Evolutionary conservation across 53 echinoderm and acorn worm species (phyloP).

Genomic region (Stichopus horrens): DNA sequence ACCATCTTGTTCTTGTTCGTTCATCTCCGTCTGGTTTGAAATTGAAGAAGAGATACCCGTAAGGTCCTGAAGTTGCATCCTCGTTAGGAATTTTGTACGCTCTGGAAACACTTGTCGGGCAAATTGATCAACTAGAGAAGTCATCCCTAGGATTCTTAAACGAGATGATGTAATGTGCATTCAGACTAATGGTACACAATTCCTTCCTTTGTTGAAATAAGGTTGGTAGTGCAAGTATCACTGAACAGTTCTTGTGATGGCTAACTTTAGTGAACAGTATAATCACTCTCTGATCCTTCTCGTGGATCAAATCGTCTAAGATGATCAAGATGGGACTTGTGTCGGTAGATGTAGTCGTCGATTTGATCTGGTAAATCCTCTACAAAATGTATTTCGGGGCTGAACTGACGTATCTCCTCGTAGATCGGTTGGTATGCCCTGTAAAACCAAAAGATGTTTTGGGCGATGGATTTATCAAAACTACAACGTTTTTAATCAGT

Average conservation of each 20-base stretch:
- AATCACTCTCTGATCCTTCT: conserved; percentile 20
- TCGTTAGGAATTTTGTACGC: conserved; percentile 25
- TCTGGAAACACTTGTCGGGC: conserved; percentile 71
- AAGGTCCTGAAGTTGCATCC: conserved; percentile 41
- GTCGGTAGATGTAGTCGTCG: conserved; percentile 15
- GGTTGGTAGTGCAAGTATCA: conserved; percentile 52
- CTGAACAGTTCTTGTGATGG: conserved; percentile 63
- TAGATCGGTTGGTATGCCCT: conserved; percentile 48
- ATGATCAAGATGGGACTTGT: conserved; percentile 37
- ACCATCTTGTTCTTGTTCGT: neutral
- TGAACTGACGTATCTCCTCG: conserved; percentile 15
- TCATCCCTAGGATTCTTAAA: conserved; percentile 56
- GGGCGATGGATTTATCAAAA: conserved; percentile 31
- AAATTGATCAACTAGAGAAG: conserved; percentile 37
- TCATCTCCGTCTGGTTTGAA: conserved; percentile 58
- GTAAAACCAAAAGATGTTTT: conserved; percentile 63
- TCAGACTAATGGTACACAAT: conserved; percentile 52
- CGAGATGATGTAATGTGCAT: conserved; percentile 46
- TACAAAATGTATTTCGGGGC: conserved; percentile 50
- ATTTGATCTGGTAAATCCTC: conserved; percentile 57
- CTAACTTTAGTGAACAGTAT: conserved; percentile 56
- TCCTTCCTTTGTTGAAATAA: conserved; percentile 56
- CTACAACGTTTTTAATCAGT: conserved; percentile 10
- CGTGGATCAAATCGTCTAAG: conserved; percentile 60
- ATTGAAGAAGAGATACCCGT: conserved; percentile 73